Evolutionary conservation across 2,797 vertebrate species (phyloP).

Genomic region (Sarcophilus harrisii): DNA sequence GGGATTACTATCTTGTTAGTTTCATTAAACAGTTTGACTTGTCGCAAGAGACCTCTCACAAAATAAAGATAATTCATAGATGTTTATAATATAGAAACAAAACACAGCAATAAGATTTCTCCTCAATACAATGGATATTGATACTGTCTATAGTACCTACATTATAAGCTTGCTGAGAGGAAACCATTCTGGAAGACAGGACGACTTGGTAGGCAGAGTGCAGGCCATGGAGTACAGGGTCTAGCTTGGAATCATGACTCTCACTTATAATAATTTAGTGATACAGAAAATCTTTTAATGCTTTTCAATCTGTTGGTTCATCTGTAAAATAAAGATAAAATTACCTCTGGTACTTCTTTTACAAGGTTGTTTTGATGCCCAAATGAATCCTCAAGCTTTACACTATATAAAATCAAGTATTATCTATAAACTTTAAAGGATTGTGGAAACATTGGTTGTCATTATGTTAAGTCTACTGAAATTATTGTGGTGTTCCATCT

Average conservation of each 20-base stretch:
- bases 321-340: conserved; percentile 15
- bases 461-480: conserved; percentile 3
- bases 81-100: background rate
- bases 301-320: background rate
- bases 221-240: background rate
- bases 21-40: background rate
- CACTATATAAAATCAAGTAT: background rate
- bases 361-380: background rate
- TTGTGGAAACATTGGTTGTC: background rate
- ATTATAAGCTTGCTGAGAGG: background rate
- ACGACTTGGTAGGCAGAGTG: background rate
- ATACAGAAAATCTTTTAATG: background rate
- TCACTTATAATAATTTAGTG: background rate
- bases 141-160: background rate
- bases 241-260: conserved; percentile 3
- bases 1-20: background rate
- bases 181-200: background rate
- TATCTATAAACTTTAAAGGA: background rate
- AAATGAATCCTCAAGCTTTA: background rate
- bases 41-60: background rate
- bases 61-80: background rate
- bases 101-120: background rate
- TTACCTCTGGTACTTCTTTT: background rate
- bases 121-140: background rate
- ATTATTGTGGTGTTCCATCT: conserved; percentile 9